Conservation (phyloP, 2,113 vertebrate genomes). For the Rynchops niger region DNA sequence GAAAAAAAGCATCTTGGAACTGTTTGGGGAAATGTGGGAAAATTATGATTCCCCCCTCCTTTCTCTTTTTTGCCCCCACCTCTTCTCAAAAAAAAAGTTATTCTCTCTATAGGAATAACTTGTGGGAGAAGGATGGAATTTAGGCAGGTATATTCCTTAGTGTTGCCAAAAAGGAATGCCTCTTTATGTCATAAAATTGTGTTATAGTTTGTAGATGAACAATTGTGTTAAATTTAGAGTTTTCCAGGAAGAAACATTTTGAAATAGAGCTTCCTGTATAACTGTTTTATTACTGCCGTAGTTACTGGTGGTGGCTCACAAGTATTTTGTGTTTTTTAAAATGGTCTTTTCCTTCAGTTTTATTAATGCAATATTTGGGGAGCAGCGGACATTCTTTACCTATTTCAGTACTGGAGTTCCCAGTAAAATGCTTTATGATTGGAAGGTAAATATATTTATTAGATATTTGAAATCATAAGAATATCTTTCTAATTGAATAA, state of each 20-base stretch:
- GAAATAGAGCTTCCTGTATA: background rate
- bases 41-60: background rate
- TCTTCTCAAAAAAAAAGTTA: background rate
- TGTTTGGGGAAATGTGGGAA: background rate
- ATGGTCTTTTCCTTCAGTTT: background rate
- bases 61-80: background rate
- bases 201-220: background rate
- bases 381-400: background rate
- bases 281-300: background rate
- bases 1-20: background rate
- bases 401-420: background rate
- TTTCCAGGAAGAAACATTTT: background rate
- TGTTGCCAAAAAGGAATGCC: background rate
- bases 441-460: background rate
- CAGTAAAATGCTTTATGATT: background rate
- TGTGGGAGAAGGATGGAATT: background rate
- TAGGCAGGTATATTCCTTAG: background rate
- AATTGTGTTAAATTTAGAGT: background rate
- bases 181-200: background rate
- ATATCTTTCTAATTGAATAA: background rate
- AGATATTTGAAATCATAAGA: background rate
- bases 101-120: background rate
- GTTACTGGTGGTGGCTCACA: background rate
- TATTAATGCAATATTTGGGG: background rate
- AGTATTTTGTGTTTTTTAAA: background rate